Base-by-base conservation (phyloP, 2,888 invertebrate genomes). In the Tetragonisca angustula region DNA sequence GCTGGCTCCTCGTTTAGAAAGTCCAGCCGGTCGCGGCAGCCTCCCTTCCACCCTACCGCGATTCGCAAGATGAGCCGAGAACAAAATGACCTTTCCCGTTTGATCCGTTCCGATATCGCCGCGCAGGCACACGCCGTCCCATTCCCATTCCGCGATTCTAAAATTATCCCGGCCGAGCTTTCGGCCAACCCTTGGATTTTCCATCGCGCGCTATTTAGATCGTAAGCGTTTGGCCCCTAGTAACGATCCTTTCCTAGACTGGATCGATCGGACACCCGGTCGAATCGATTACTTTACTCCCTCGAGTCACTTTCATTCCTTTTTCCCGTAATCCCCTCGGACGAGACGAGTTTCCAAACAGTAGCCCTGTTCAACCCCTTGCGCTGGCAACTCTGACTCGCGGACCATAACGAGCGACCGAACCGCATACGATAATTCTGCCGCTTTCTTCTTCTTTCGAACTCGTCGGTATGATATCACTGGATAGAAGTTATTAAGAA, bases 1-100 rank as follows among this genome's bases (percentile, higher is more conserved):
- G 77, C 43, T 43, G 43, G 43, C 43, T 43, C 54, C 71, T 74
- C 78, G 85, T 87, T 88, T 88, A 83, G 88, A 88, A 88, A 86
- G 85, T 83, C 83, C 59, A 65, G 15, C 65, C 67, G 68, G 76
- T 74, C 79, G 56, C 52, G 70, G 27, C 62, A 43, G 54, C 17
- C 11, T 9, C 9, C 43, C 43, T 36, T 36, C 43, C 32, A 32
- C 32, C 32, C 32, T 32, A 0, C 32, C 32, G 3, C 9, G 43
- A 43, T 43, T 43, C 68, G 83, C 78, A 50, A 74, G 84, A 86
- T 79, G 82, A 85, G 81, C 75, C 75, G 84, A 85, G 85, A 81
- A 85, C 84, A 84, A 84, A 81, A 78, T 62, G 85, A 85, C 84
- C 85, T 85, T 32, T 84, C 81, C 56, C 79, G 81, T 68, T 67